These are phyloP conservation scores for Ernsta delagoae DNA, from an alignment of 2,888 invertebrate species.

Conservation along the genomic window DNA sequence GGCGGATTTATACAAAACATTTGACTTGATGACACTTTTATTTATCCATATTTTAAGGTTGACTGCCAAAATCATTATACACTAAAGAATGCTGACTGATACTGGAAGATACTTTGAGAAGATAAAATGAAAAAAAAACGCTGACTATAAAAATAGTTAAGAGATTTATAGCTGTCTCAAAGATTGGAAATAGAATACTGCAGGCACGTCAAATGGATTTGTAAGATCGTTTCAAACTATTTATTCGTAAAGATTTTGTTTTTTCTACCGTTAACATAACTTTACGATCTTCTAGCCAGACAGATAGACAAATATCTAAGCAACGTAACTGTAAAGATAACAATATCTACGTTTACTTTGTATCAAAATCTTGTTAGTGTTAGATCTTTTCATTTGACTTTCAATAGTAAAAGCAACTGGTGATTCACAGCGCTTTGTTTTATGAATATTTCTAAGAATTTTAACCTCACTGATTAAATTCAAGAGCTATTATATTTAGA, in stretches of 20 bases:
- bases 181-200: conserved; percentile 38
- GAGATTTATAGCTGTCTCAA: conserved; percentile 37
- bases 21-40: conserved; percentile 68
- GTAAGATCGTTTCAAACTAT: conserved; percentile 33
- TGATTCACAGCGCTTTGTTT: too few species aligned
- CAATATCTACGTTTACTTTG: not conserved
- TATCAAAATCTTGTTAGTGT: conserved; percentile 1
- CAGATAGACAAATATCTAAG: conserved; percentile 15
- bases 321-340: conserved; percentile 3
- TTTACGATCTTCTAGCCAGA: conserved; percentile 24
- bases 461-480: too few species aligned
- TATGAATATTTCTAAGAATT: too few species aligned
- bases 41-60: conserved; percentile 47
- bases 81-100: conserved; percentile 44
- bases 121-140: conserved; percentile 53
- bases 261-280: conserved; percentile 21
- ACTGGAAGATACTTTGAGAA: conserved; percentile 39
- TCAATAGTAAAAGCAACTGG: too few species aligned
- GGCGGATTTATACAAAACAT: conserved; percentile 71
- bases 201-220: conserved; percentile 34
- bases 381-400: not conserved
- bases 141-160: conserved; percentile 44
- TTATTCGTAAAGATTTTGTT: conserved; percentile 34
- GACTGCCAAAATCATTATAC: conserved; percentile 52
- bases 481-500: too few species aligned